Percentiles rank a stretch among this genome's conserved stretches.
phyloP scores from a whole-genome alignment of 2,888 invertebrate genomes.

The Ormyrus thymus region DNA sequence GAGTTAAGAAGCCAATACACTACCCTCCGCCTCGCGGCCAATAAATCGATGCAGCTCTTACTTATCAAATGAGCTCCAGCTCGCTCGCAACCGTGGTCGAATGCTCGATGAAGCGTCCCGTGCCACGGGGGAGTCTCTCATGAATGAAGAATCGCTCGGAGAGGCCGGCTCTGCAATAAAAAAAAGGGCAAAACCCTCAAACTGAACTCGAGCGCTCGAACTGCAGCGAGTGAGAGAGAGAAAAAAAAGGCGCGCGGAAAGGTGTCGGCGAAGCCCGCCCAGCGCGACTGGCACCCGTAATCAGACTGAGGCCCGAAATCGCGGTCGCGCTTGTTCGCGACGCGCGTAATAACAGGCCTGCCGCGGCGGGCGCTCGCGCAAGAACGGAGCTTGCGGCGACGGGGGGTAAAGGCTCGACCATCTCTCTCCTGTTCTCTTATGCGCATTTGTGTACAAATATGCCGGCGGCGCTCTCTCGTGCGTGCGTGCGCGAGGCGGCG shows the following conservation, averaged over 20 bases:
- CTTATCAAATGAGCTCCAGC: constrained; percentile 53
- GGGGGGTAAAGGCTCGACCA: constrained; percentile 11
- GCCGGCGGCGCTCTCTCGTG: no score
- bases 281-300: constrained; percentile 72
- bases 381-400: constrained; percentile 8
- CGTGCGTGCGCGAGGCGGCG: not conserved
- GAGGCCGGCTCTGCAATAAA: not conserved
- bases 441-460: no score
- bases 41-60: constrained; percentile 36
- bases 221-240: not conserved
- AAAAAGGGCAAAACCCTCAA: not conserved
- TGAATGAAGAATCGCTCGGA: constrained; percentile 48
- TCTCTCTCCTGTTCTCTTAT: no score
- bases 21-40: no score
- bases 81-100: constrained; percentile 45
- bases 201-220: constrained; percentile 37
- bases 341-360: constrained; percentile 28
- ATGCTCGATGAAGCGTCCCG: constrained; percentile 49
- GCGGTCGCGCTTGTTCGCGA: not conserved
- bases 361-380: not conserved
- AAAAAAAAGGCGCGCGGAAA: constrained; percentile 26
- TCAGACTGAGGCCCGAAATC: constrained; percentile 69
- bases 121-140: constrained; percentile 51
- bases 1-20: no score
- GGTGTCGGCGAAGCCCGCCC: constrained; percentile 56